Conservation (phyloP, 1,140 invertebrate species). For the Drosophila hydei region DNA sequence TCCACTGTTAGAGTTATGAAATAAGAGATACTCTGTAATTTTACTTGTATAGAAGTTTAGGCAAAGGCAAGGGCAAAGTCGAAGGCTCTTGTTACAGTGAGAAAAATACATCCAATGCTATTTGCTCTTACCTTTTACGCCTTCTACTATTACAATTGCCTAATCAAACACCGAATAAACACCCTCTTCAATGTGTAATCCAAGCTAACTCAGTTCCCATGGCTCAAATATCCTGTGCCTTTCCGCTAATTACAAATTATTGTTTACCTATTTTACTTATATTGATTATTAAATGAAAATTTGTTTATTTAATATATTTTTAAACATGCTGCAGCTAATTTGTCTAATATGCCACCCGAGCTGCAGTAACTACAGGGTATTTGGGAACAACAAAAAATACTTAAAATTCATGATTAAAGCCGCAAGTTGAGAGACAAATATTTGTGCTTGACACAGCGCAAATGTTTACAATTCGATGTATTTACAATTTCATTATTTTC, state of each 20-base stretch:
- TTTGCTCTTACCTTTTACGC: no score
- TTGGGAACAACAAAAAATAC: slow-evolving; percentile 4
- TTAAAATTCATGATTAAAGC: slow-evolving; percentile 35
- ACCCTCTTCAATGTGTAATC: not conserved
- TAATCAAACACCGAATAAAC: not conserved
- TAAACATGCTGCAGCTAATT: not conserved
- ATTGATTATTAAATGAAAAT: no score
- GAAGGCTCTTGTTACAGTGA: not conserved
- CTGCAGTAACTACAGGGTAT: slow-evolving; percentile 14
- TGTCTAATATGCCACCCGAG: not conserved
- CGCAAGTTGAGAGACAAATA: slow-evolving; percentile 37
- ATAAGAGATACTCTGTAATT: not conserved
- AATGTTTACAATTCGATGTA: slow-evolving; percentile 73
- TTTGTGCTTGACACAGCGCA: slow-evolving; percentile 66
- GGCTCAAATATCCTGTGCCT: not conserved
- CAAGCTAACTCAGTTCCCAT: not conserved
- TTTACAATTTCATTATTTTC: slow-evolving; percentile 78
- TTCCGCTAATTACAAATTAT: no score
- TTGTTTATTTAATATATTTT: no score
- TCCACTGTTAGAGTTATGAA: not conserved
- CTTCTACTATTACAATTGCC: no score
- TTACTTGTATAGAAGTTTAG: not conserved
- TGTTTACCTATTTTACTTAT: no score
- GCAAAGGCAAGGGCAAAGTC: no score
- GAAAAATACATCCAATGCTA: not conserved